These are phyloP conservation scores for Apantesis nais DNA, from an alignment of 2,888 invertebrate species.

Conservation along the genomic window DNA sequence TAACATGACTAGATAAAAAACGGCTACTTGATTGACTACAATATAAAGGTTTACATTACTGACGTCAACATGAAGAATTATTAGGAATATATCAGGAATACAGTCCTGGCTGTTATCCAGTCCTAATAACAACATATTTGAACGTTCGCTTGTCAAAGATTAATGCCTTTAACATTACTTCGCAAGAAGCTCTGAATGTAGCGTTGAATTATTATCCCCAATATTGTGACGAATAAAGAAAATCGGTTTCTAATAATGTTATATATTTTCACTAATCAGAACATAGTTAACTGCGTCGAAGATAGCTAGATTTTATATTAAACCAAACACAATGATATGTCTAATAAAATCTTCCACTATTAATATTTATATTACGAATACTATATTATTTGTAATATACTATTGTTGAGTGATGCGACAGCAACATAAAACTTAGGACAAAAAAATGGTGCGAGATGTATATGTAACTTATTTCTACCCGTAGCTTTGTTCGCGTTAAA, in stretches of 20 bases:
- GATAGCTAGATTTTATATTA: not conserved
- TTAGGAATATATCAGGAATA: slow-evolving; percentile 41
- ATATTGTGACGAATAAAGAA: slow-evolving; percentile 37
- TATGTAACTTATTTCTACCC: not conserved
- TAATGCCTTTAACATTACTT: slow-evolving; percentile 37
- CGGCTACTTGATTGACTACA: slow-evolving; percentile 1
- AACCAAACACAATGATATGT: not conserved
- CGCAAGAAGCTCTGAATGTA: slow-evolving; percentile 13
- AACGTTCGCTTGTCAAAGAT: slow-evolving; percentile 53
- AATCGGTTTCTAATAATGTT: slow-evolving; percentile 44
- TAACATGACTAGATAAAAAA: slow-evolving; percentile 7
- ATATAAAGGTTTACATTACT: not conserved
- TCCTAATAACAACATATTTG: slow-evolving; percentile 60
- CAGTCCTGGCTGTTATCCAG: slow-evolving; percentile 54
- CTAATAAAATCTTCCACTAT: not conserved
- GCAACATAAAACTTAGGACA: not conserved
- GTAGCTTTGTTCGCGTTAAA: too few species aligned
- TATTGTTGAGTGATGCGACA: not conserved
- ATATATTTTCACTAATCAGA: slow-evolving; percentile 4
- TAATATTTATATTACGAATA: too few species aligned
- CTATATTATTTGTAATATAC: too few species aligned
- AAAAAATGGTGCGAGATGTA: not conserved
- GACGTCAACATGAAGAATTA: slow-evolving; percentile 15
- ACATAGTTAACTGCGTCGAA: too few species aligned
- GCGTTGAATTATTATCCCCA: slow-evolving; percentile 32